Percentiles rank a stretch among this genome's conserved stretches.
These are phyloP conservation scores for Aphelinus certus DNA, from an alignment of 1,140 invertebrate genomes.

Conservation along the genomic window DNA sequence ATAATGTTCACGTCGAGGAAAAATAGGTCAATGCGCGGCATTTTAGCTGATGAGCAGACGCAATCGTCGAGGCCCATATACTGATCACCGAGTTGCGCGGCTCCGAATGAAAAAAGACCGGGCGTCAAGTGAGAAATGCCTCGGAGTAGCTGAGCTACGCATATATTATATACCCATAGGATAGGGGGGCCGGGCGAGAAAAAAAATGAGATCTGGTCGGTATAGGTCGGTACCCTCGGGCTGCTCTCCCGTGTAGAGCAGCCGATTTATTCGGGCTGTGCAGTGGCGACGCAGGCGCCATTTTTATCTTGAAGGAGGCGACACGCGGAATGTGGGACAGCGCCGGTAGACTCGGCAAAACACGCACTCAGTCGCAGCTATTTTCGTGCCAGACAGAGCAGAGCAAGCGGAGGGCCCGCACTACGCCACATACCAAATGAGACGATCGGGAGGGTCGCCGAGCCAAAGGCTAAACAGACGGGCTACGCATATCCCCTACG, in stretches of 20 bases:
- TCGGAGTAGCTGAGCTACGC: too few relatives aligned
- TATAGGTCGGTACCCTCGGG: not conserved
- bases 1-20: not conserved
- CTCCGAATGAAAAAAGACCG: too few relatives aligned
- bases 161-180: too few relatives aligned
- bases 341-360: constrained; percentile 13
- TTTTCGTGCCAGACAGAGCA: constrained; percentile 28
- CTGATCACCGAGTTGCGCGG: too few relatives aligned
- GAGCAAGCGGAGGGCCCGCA: not conserved
- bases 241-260: not conserved
- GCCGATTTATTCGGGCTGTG: not conserved
- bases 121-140: too few relatives aligned
- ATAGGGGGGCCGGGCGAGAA: not conserved
- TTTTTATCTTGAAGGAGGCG: constrained; percentile 25
- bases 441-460: not conserved
- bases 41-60: not conserved
- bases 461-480: not conserved
- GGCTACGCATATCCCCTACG: too few relatives aligned
- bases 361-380: constrained; percentile 6
- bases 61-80: too few relatives aligned
- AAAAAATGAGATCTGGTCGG: not conserved
- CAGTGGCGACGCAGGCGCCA: not conserved
- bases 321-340: constrained; percentile 24
- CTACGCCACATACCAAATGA: constrained; percentile 4
- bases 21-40: not conserved